Conservation (phyloP, 1,140 invertebrate species). For the Helicoverpa armigera region DNA sequence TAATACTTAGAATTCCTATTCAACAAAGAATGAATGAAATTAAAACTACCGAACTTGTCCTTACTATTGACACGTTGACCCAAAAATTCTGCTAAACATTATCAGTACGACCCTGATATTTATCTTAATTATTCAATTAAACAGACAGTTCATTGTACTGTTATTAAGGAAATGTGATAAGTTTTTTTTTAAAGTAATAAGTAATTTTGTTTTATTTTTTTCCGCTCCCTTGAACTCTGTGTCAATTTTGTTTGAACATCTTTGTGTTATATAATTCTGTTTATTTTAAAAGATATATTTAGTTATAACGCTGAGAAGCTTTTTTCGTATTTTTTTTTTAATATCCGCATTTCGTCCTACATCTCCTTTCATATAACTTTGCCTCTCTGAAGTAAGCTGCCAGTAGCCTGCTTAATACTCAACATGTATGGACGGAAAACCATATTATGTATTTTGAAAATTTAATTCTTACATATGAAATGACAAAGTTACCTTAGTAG, state of each 20-base stretch:
- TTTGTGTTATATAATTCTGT: not conserved
- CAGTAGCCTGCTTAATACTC: too few species aligned
- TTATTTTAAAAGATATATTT: not conserved
- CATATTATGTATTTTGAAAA: too few species aligned
- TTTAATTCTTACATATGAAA: too few species aligned
- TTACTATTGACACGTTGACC: conserved; percentile 29
- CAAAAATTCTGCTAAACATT: conserved; percentile 7
- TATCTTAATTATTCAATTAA: conserved; percentile 29
- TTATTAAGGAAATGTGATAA: conserved; percentile 40
- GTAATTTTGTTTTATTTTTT: conserved; percentile 2
- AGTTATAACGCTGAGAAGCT: too few species aligned
- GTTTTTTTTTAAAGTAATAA: not conserved
- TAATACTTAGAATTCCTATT: too few species aligned
- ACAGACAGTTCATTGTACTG: conserved; percentile 30
- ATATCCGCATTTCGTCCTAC: too few species aligned
- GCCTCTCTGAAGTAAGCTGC: too few species aligned
- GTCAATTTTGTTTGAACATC: not conserved
- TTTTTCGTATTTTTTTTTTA: too few species aligned
- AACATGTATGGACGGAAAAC: too few species aligned
- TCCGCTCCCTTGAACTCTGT: conserved; percentile 2
- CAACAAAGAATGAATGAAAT: not conserved
- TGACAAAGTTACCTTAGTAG: too few species aligned
- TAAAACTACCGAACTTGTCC: not conserved
- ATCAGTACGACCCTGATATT: conserved; percentile 23
- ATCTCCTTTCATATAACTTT: too few species aligned